These are phyloP conservation scores for Bufo bufo DNA, from an alignment of 2,113 vertebrate species.

Conservation along the genomic window DNA sequence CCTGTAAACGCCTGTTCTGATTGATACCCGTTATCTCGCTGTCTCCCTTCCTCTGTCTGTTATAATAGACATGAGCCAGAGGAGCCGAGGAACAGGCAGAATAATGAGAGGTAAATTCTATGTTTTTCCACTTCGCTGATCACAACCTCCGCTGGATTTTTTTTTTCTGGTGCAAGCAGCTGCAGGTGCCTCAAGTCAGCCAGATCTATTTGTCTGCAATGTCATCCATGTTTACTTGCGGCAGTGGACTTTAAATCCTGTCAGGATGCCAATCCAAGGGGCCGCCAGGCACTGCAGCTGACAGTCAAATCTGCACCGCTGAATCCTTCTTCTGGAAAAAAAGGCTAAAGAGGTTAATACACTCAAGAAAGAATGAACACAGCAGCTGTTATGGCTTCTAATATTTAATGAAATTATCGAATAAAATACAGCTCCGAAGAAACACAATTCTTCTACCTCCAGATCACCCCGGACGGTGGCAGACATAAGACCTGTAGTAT, in stretches of 20 bases:
- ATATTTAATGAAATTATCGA: constrained; percentile 84
- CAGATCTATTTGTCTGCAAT: constrained; percentile 71
- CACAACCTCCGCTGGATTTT: constrained; percentile 71
- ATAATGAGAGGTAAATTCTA: constrained; percentile 80
- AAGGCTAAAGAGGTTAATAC: constrained; percentile 86
- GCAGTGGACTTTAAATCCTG: constrained; percentile 81
- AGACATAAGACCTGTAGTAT: not conserved
- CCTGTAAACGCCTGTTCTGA: not conserved
- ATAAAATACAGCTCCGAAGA: constrained; percentile 75
- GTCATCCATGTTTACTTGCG: constrained; percentile 81
- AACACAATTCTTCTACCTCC: constrained; percentile 60
- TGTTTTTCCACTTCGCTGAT: constrained; percentile 83
- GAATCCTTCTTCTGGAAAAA: constrained; percentile 82
- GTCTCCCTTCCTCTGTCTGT: constrained; percentile 67
- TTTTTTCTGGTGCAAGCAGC: constrained; percentile 78
- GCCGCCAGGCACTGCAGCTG: constrained; percentile 83
- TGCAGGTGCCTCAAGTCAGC: constrained; percentile 82
- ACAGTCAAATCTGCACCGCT: constrained; percentile 78
- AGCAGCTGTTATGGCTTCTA: constrained; percentile 85
- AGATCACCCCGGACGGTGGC: not conserved
- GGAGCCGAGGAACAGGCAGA: constrained; percentile 65
- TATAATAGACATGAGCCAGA: constrained; percentile 71
- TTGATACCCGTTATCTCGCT: constrained; percentile 61
- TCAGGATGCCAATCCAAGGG: constrained; percentile 76
- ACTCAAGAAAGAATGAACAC: constrained; percentile 88